Evolutionary conservation across 2,113 vertebrate species (phyloP).

Genomic region (Nettapus auritus): DNA sequence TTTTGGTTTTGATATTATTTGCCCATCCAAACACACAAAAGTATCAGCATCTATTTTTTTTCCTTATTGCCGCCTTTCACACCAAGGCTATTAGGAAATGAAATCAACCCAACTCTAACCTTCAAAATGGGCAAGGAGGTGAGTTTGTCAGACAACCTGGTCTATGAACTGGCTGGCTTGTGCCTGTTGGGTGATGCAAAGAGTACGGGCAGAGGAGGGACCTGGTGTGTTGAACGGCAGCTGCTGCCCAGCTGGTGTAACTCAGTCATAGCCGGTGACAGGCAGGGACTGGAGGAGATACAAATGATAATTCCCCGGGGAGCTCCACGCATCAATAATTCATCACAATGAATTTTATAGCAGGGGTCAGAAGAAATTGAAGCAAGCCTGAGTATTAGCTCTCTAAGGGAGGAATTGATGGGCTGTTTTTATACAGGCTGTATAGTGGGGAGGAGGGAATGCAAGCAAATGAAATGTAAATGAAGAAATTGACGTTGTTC

Average conservation of each 20-base stretch:
- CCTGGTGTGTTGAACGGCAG: conserved; percentile 11
- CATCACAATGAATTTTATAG: conserved; percentile 59
- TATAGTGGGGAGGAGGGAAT: not conserved
- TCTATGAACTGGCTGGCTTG: not conserved
- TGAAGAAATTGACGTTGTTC: not conserved
- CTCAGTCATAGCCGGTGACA: not conserved
- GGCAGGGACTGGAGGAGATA: conserved; percentile 43
- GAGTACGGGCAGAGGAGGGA: not conserved
- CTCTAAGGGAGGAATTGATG: conserved; percentile 24
- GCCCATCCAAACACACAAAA: not conserved
- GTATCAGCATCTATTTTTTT: not conserved
- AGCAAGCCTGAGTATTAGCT: conserved; percentile 39
- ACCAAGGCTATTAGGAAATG: not conserved
- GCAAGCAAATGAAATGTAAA: conserved; percentile 33
- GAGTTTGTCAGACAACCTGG: not conserved
- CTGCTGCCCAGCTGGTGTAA: conserved; percentile 56
- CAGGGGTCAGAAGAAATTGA: conserved; percentile 63
- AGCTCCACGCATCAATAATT: conserved; percentile 64
- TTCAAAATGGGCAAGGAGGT: not conserved
- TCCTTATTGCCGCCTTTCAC: not conserved
- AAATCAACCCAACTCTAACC: not conserved
- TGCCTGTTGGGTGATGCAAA: not conserved
- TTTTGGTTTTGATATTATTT: not conserved
- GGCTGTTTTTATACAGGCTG: conserved; percentile 42
- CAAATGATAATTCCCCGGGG: conserved; percentile 58